Base-by-base conservation (phyloP, 2,113 vertebrate genomes). In the Channa maculata region DNA sequence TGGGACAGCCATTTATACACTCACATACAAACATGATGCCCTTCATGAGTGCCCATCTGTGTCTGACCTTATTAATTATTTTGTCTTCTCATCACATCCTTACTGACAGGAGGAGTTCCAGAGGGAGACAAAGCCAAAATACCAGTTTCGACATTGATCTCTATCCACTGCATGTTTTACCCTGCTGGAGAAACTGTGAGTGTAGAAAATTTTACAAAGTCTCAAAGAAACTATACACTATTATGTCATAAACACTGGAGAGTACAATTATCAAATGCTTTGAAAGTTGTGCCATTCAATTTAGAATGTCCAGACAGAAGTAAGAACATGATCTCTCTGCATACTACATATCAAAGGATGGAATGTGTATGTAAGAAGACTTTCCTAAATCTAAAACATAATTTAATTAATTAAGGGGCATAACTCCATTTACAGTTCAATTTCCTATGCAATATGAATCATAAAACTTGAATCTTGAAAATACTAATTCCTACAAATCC, bases 31-130 rank as follows among this genome's bases (percentile, higher is more conserved):
- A 65, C 77, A 72, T 34, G 49, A 83, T 63, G 79, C 58, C 58
- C 65, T 72, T 67, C 44, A 33, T 61, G 68, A 78, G 59, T 3
- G 38, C 51, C 80, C 86, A 79, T 87, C 74, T 87, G 81, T 68
- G 55, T 57, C 37, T 65, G 43, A 58, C 12, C 53, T 77, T 66
- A 65, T 60, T 83, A 84, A 79, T 73, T 84, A 57, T 53, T 65
- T 54, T 37, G 67, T 44, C 57, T 60, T 46, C n/a, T n/a, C n/a
- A 24, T 24, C 24, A 24, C 24, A 24, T 24, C 79, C 73, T 59
- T n/a, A 49, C 11, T 55, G 64, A 81, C 68, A 75, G 75, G 38
- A 52, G 55, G 64, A 80, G 89, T 78, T 81, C 71, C 72, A 53
- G 2, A 12, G 68, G 48, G 52, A 70, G n/a, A 41, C 37, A 39